Base-by-base conservation (phyloP, 2,797 vertebrate genomes). In the Lepus oiostolus region DNA sequence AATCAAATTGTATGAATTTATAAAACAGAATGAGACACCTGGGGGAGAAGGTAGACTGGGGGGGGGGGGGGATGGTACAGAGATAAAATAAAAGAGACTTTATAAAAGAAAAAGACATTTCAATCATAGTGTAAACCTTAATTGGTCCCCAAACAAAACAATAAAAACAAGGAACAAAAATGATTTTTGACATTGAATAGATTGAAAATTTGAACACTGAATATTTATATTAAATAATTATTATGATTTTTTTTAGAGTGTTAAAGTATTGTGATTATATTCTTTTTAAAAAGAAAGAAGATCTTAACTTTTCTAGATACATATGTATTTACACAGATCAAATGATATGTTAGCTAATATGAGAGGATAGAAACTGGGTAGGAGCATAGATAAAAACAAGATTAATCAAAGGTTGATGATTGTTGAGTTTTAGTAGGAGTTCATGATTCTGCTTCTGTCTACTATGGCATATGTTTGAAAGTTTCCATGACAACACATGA, bases 221-320 rank as follows among this genome's bases (percentile, higher is more conserved):
- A 81, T 88, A 77, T 76, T 86, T 22, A 67, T 58, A 85, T 35
- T 88, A 86, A 92, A 86, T 80, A 94, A 85, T 60, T 85, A 71
- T 68, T 91, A 89, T 63, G 42, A 47, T 47, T 80, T 90, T 70
- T 70, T 81, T 28, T 70, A 87, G 47, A 79, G 4, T 79, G 22
- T 87, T 91, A 83, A 92, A 38, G 21, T 85, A 70, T 58, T 80
- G 19, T 19, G 62, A 85, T 71, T 65, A 26, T 80, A 12, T 70
- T 76, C 21, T 72, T 92, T 83, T 47, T 68, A 54, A 21, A 75
- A 68, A 60, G 62, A 77, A 5, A 90, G 67, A 88, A 17, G 9
- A 88, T 47, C 10, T 60, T 62, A 70, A 63, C 38, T 83, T 93
- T 91, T 87, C n/a, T 28, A 67, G 54, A 92, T 90, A 77, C 21